phyloP scores from a whole-genome alignment of 2,888 invertebrate genomes.

The Nowickia ferox region DNA sequence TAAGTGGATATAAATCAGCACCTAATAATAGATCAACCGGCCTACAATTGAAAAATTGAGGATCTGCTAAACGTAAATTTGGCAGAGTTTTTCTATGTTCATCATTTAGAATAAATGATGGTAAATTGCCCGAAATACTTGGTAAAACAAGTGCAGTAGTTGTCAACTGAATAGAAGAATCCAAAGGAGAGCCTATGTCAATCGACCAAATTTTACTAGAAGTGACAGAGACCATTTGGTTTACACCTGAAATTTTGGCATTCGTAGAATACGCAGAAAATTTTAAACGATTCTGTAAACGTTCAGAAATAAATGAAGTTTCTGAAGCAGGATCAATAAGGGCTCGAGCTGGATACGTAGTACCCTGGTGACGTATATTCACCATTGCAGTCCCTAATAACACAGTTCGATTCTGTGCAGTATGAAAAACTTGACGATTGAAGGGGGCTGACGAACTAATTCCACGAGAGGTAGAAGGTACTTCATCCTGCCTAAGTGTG shows the following conservation, averaged over 20 bases:
- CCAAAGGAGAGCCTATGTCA: neutral
- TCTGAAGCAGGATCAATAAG: slow-evolving; percentile 2
- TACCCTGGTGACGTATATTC: too few species aligned
- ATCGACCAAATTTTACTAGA: neutral
- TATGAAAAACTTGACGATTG: neutral
- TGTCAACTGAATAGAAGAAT: neutral
- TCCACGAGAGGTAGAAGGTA: neutral
- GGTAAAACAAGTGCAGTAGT: neutral
- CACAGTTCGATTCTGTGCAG: neutral
- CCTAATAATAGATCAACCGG: neutral
- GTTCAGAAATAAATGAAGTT: too few species aligned
- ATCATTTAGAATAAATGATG: neutral
- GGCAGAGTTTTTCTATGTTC: neutral
- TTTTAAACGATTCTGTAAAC: too few species aligned
- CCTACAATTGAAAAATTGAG: neutral
- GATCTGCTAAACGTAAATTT: neutral
- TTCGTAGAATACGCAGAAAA: too few species aligned
- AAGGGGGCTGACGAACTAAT: neutral
- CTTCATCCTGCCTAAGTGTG: neutral
- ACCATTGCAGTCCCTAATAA: neutral
- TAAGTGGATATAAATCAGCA: neutral
- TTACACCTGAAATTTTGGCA: neutral
- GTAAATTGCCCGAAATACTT: neutral
- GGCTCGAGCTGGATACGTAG: slow-evolving; percentile 15
- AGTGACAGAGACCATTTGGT: neutral